Evolutionary conservation across 2,113 vertebrate genomes (phyloP), one percentile per base, ranked within the genome.

Genomic region (Brienomyrus longianalis): DNA sequence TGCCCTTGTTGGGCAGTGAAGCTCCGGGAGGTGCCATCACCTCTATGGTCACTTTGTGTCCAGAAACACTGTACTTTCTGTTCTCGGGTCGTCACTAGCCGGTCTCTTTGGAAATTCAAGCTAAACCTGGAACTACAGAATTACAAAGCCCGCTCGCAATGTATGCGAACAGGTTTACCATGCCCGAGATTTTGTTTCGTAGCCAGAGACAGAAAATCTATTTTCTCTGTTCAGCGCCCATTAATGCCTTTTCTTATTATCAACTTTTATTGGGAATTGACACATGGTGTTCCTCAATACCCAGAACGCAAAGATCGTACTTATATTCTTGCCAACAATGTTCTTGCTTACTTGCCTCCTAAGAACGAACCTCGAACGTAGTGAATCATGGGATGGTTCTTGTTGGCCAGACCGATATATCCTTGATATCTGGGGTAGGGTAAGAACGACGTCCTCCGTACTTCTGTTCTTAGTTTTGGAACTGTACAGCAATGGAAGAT

Each of bases 1-100:
- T 80, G n/a, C 84, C 77, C 45, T 88, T 89, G n/a, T 31, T 54
- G 21, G 43, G n/a, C 50, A 23, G 48, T 87, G 17, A 11, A 6
- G 13, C 15, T 77, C 31, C 45, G 92, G 91, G 89, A 90, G 86
- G 89, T 1, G 2, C 77, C 80, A 3, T 83, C 51, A 56, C 50
- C 88, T 93, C 89, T 93, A 91, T 88, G n/a, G 91, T 66, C 54
- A 86, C 92, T 70, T 92, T 92, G 86, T 94, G 92, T 92, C 92
- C 90, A 86, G 90, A 94, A 90, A 96, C 93, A 94, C 92, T 94
- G 3, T 93, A 86, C 92, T 93, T 94, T 93, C 95, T 95, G 94
- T 95, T 94, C 94, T 21, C 90, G 0, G 31, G 74, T 91, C 88
- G 89, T 94, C 93, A 93, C 91, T 87, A 93, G 92, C 90, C 94